Conservation (phyloP, 2,888 invertebrate species). For the Calliopum simillimum region DNA sequence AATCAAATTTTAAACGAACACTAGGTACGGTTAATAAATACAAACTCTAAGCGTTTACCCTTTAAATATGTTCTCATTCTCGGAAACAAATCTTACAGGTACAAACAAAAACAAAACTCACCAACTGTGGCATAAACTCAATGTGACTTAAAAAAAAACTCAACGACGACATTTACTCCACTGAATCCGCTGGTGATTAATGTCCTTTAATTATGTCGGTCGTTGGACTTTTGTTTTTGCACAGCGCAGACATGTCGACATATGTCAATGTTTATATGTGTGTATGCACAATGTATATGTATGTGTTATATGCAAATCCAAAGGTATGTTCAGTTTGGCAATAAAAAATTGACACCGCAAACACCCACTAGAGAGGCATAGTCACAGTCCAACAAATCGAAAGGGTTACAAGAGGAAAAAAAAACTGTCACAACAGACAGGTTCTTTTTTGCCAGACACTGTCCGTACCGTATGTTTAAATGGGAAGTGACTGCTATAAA, state of each 20-base stretch:
- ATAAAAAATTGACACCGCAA: constrained; percentile 27
- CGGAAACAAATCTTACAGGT: no score
- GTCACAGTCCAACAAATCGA: background rate
- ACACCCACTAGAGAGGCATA: background rate
- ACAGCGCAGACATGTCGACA: background rate
- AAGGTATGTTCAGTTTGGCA: constrained; percentile 25
- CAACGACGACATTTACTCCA: constrained; percentile 40
- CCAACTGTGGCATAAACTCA: constrained; percentile 17
- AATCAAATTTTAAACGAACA: no score
- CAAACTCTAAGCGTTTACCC: no score
- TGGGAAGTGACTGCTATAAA: constrained; percentile 20
- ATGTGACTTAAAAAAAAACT: background rate
- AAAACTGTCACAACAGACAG: constrained; percentile 8
- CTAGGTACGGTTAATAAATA: no score
- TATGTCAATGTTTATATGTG: background rate
- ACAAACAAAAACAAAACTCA: constrained; percentile 4
- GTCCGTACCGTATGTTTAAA: background rate
- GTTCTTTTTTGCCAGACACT: background rate
- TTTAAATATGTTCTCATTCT: no score
- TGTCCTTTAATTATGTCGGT: constrained; percentile 67
- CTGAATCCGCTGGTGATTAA: constrained; percentile 67
- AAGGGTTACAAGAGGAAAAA: background rate
- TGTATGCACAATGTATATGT: background rate
- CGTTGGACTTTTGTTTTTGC: constrained; percentile 11
- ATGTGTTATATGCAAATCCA: constrained; percentile 6